A percentile compares a stretch with the other conserved stretches of the same genome.
These are phyloP conservation scores for Dryas iulia DNA, from an alignment of 1,140 invertebrate species.

Conservation along the genomic window DNA sequence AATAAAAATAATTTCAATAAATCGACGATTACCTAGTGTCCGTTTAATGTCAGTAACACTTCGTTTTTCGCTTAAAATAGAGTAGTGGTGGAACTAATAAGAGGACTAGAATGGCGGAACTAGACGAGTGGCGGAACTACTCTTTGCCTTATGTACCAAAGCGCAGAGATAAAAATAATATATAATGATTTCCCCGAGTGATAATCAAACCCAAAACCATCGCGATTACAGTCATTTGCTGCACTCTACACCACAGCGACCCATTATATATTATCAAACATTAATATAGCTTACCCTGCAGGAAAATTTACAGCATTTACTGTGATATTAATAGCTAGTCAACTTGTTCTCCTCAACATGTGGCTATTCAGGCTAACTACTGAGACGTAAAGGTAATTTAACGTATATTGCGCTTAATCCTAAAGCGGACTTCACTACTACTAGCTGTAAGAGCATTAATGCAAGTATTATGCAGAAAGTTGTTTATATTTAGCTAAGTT, in stretches of 20 bases:
- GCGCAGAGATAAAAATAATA: too few species aligned
- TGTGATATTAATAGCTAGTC: not conserved
- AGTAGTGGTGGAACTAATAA: too few species aligned
- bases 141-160: too few species aligned
- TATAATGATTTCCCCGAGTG: too few species aligned
- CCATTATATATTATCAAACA: not conserved
- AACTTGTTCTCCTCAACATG: not conserved
- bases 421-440: not conserved
- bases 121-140: too few species aligned
- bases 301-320: not conserved
- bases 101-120: too few species aligned
- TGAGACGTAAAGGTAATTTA: slow-evolving; percentile 3
- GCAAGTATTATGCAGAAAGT: not conserved
- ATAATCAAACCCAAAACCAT: too few species aligned
- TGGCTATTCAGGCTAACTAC: not conserved
- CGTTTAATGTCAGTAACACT: too few species aligned
- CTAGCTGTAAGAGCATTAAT: not conserved
- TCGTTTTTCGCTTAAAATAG: too few species aligned
- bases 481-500: not conserved
- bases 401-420: not conserved
- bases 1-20: too few species aligned
- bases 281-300: not conserved
- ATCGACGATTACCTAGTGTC: too few species aligned
- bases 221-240: not conserved
- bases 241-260: too few species aligned